phyloP scores from a whole-genome alignment of 2,888 invertebrate genomes.

The Graphium colonna region DNA sequence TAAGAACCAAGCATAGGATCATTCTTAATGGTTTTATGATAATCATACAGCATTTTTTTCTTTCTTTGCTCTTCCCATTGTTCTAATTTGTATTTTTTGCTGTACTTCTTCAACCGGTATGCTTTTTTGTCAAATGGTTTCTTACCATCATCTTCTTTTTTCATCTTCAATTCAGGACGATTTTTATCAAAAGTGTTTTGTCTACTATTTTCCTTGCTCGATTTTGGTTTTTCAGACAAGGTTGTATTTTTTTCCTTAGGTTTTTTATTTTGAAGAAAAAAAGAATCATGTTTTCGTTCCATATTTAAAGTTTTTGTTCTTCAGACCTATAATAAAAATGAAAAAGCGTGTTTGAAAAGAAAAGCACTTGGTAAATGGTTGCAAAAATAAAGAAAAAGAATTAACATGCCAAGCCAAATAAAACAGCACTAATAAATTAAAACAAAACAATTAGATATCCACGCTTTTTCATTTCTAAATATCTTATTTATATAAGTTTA shows the following conservation, averaged over 20 bases:
- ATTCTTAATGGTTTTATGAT: slow-evolving; percentile 77
- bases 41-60: slow-evolving; percentile 75
- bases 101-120: slow-evolving; percentile 84
- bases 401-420: slow-evolving; percentile 18
- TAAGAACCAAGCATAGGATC: slow-evolving; percentile 64
- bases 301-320: slow-evolving; percentile 40
- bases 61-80: slow-evolving; percentile 84
- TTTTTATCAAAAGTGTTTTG: slow-evolving; percentile 52
- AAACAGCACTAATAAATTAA: slow-evolving; percentile 28
- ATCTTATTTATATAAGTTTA: neutral
- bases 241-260: slow-evolving; percentile 27
- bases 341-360: slow-evolving; percentile 71
- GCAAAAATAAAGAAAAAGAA: neutral
- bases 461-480: slow-evolving; percentile 62
- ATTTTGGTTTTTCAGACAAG: slow-evolving; percentile 20
- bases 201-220: slow-evolving; percentile 35
- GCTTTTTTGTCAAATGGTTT: slow-evolving; percentile 84
- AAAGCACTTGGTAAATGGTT: slow-evolving; percentile 24
- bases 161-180: slow-evolving; percentile 32
- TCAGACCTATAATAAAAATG: slow-evolving; percentile 74
- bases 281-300: slow-evolving; percentile 59
- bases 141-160: slow-evolving; percentile 45
- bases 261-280: slow-evolving; percentile 55
- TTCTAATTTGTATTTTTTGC: slow-evolving; percentile 84
- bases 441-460: slow-evolving; percentile 35